Evolutionary conservation across 2,113 vertebrate genomes (phyloP).

Genomic region (Tetraodon nigroviridis): DNA sequence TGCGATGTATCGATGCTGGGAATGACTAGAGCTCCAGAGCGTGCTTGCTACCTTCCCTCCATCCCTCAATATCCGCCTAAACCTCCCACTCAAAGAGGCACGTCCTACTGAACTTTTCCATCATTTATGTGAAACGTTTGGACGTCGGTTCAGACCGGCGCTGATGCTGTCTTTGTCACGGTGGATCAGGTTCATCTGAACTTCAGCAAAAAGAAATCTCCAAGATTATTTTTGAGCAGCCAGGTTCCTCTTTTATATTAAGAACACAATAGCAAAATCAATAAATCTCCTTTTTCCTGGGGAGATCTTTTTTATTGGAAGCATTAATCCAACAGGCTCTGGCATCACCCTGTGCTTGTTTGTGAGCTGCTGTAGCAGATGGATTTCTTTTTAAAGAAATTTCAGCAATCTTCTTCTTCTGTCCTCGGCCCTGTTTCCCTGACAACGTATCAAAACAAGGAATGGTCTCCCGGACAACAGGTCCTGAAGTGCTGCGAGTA

Average conservation of each 20-base stretch:
- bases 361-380: constrained; percentile 60
- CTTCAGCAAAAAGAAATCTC: constrained; percentile 47
- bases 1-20: constrained; percentile 35
- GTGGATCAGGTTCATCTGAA: constrained; percentile 19
- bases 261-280: constrained; percentile 57
- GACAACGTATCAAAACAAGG: constrained; percentile 78
- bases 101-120: constrained; percentile 48
- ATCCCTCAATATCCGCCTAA: constrained; percentile 37
- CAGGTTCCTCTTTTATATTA: constrained; percentile 48
- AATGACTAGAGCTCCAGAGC: constrained; percentile 2
- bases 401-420: constrained; percentile 58
- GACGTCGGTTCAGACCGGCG: constrained; percentile 62
- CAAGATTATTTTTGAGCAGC: constrained; percentile 52
- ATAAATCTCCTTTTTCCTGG: constrained; percentile 42
- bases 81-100: background rate
- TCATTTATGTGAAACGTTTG: background rate
- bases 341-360: constrained; percentile 45
- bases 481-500: constrained; percentile 62
- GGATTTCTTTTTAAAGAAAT: constrained; percentile 67
- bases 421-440: constrained; percentile 73
- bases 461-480: constrained; percentile 76
- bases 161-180: constrained; percentile 8
- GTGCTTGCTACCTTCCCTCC: constrained; percentile 58
- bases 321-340: constrained; percentile 43
- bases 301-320: constrained; percentile 53